Conservation (phyloP, 2,113 vertebrate genomes). For the Lepus europaeus region DNA sequence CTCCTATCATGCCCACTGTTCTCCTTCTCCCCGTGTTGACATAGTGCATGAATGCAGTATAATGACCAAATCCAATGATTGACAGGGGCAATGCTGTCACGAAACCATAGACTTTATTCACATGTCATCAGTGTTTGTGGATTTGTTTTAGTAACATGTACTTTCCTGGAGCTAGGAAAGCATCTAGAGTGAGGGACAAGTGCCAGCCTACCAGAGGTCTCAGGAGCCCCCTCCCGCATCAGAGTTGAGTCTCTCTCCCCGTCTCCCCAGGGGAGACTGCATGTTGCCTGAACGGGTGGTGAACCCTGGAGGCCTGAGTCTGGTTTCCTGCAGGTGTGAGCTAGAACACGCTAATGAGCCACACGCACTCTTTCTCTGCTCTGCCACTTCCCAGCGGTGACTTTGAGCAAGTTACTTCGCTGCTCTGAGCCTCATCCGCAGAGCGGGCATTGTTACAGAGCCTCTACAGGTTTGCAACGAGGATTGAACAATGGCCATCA, state of each 20-base stretch:
- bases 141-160: constrained; percentile 22
- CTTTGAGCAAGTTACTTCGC: background rate
- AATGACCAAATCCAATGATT: background rate
- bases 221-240: background rate
- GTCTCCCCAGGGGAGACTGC: background rate
- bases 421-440: constrained; percentile 1
- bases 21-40: background rate
- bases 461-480: background rate
- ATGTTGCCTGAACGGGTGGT: background rate
- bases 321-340: background rate
- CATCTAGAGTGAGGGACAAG: background rate
- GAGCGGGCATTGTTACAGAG: background rate
- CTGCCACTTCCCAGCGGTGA: background rate
- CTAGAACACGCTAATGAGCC: background rate
- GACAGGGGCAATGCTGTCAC: background rate
- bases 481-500: background rate
- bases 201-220: background rate
- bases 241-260: background rate
- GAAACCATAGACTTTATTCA: background rate
- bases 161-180: background rate
- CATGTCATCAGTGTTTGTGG: background rate
- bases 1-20: background rate
- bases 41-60: background rate
- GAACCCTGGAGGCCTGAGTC: background rate
- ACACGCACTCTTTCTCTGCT: background rate